Evolutionary conservation across 1,140 invertebrate species (phyloP).

Genomic region (Ceratina australensis): DNA sequence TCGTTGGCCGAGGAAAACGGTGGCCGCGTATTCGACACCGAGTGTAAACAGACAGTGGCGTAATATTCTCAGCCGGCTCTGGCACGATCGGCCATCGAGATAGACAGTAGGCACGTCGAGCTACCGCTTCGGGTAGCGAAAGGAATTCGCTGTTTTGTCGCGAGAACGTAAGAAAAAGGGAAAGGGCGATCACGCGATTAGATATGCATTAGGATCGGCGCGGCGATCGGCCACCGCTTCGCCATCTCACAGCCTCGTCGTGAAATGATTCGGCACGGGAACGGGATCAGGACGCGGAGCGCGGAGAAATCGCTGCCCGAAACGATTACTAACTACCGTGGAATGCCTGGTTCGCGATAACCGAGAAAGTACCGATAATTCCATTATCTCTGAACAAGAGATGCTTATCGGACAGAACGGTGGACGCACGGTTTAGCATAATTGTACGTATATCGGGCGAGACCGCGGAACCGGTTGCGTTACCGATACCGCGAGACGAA

Average conservation of each 20-base stretch:
- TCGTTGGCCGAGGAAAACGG: constrained; percentile 52
- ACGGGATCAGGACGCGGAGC: background rate
- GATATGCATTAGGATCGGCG: constrained; percentile 68
- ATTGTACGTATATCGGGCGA: too few species aligned
- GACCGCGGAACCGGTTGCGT: too few species aligned
- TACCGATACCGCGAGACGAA: too few species aligned
- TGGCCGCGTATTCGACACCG: constrained; percentile 66
- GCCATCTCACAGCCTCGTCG: constrained; percentile 25
- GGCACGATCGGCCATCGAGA: constrained; percentile 76
- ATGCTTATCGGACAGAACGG: constrained; percentile 26
- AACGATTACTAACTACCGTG: constrained; percentile 18
- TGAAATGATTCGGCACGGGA: constrained; percentile 8
- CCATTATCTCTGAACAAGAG: constrained; percentile 35
- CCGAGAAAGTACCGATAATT: constrained; percentile 18
- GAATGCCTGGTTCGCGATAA: constrained; percentile 29
- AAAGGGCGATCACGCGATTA: constrained; percentile 74
- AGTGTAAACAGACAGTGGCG: constrained; percentile 77
- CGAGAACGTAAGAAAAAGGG: constrained; percentile 73
- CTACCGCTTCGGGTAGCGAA: constrained; percentile 68
- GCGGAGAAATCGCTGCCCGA: background rate
- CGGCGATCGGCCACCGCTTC: constrained; percentile 8
- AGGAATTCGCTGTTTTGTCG: constrained; percentile 78
- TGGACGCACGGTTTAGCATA: too few species aligned
- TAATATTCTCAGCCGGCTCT: constrained; percentile 73
- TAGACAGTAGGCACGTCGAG: constrained; percentile 70